Base-by-base conservation (phyloP, 1,140 invertebrate genomes). In the Tetramorium alpestre region DNA sequence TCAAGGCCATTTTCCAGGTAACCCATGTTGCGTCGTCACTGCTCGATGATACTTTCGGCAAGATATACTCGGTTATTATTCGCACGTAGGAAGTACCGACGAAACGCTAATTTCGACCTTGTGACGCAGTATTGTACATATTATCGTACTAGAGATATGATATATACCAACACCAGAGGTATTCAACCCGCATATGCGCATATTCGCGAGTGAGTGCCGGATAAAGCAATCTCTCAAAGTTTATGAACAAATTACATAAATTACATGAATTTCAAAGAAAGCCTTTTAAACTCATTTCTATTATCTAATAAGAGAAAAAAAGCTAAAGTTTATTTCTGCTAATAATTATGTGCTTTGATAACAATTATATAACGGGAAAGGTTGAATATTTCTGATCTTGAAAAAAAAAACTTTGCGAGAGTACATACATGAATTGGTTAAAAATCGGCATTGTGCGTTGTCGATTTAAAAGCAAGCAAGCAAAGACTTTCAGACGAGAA, bases 1-100 rank as follows among this genome's bases (percentile, higher is more conserved):
- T 96, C 81, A 97, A 94, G 44, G 97, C 96, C 93, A 97, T 95
- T 95, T 97, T 96, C 97, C 97, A 97, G 77, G 96, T 96, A 33
- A 95, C 95, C 92, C 96, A 95, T 58, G 93, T 91, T 49, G 92
- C 92, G 44, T 93, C 92, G 41, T 93, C 91, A n/a, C 90, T 91
- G 56, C 62, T 85, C 10, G 92, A 81, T 16, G 91, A 86, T 78
- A 90, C 90, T 91, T 91, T 91, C 56, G 11, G 33, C 38, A 72
- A 87, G 16, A 91, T 25, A 90, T 28, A 3, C 33, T 25, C 56
- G 56, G 41, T 90, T 90, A 90, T 65, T 38, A 8, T 70, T 25
- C n/a, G 54, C 13, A 60, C 44, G 38, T 49, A 54, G 3, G 11
- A 33, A 49, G 25, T 25, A 13, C 3, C 58, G 33, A 78, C 47